Percentiles rank a stretch among this genome's conserved stretches.
phyloP scores from a whole-genome alignment of 2,888 invertebrate genomes.

The Diachrysia chrysitis region DNA sequence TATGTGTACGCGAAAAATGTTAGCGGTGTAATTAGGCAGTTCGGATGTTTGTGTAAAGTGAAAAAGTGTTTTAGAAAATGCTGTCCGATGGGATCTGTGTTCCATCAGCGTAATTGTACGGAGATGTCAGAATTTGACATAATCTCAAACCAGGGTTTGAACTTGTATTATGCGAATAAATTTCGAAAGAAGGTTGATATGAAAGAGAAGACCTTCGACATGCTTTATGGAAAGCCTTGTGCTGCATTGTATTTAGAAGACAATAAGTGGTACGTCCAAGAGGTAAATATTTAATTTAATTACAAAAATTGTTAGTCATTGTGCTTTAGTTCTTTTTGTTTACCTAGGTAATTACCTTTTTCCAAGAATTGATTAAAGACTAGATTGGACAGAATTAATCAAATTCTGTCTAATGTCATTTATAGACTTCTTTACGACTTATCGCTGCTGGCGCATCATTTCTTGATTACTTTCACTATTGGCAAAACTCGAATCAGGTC shows the following conservation, averaged over 20 bases:
- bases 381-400: neutral
- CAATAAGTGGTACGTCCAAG: conserved; percentile 71
- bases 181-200: conserved; percentile 63
- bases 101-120: conserved; percentile 57
- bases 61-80: conserved; percentile 79
- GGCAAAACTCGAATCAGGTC: neutral
- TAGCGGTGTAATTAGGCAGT: conserved; percentile 66
- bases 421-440: neutral
- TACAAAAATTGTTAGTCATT: neutral
- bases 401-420: neutral
- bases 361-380: neutral
- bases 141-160: conserved; percentile 63
- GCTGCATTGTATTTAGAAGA: conserved; percentile 63
- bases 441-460: neutral
- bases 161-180: conserved; percentile 60
- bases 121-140: conserved; percentile 59
- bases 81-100: conserved; percentile 71
- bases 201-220: conserved; percentile 55
- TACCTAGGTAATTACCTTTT: neutral
- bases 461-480: neutral
- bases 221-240: conserved; percentile 68
- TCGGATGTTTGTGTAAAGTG: conserved; percentile 76
- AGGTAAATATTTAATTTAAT: conserved; percentile 64
- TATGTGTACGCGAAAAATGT: conserved; percentile 69
- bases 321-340: neutral